These are phyloP conservation scores for Chironex yamaguchii DNA, from an alignment of 30 jellyfish, hydroid and myxozoan genomes.

Conservation along the genomic window DNA sequence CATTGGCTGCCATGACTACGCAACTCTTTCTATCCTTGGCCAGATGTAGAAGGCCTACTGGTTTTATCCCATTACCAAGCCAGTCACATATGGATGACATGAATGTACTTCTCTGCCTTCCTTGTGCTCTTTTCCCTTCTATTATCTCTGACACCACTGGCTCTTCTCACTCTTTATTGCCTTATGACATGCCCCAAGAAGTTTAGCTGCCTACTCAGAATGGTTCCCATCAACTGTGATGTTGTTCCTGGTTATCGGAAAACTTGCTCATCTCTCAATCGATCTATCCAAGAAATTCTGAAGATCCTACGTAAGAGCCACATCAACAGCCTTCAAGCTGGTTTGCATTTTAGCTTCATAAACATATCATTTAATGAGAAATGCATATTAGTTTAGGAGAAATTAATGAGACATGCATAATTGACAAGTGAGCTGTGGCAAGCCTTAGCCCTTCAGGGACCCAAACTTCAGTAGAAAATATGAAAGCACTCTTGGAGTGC, in stretches of 20 bases:
- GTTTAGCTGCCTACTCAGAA: too few species aligned
- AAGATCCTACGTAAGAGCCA: constrained; percentile 12
- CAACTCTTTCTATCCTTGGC: not conserved
- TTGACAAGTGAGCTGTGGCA: too few species aligned
- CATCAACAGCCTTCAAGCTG: constrained; percentile 1
- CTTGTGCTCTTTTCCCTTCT: constrained; percentile 28
- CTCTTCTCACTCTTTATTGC: not conserved
- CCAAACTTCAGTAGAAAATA: too few species aligned
- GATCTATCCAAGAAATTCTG: constrained; percentile 8
- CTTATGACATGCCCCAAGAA: constrained; percentile 10
- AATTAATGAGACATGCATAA: too few species aligned
- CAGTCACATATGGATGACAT: constrained; percentile 3
- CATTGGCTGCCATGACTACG: constrained; percentile 6
- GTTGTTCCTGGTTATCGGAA: too few species aligned
- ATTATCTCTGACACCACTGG: constrained; percentile 3
- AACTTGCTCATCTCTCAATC: too few species aligned
- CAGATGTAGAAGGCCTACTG: constrained; percentile 1
- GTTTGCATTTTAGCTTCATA: constrained; percentile 2
- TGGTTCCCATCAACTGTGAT: too few species aligned
- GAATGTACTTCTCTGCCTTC: too few species aligned
- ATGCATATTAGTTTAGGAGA: too few species aligned
- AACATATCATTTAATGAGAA: too few species aligned
- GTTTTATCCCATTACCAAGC: not conserved
- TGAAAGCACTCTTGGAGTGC: too few species aligned
- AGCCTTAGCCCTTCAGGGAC: too few species aligned